Base-by-base conservation (phyloP, 1,140 invertebrate genomes). In the Drosophila elegans region DNA sequence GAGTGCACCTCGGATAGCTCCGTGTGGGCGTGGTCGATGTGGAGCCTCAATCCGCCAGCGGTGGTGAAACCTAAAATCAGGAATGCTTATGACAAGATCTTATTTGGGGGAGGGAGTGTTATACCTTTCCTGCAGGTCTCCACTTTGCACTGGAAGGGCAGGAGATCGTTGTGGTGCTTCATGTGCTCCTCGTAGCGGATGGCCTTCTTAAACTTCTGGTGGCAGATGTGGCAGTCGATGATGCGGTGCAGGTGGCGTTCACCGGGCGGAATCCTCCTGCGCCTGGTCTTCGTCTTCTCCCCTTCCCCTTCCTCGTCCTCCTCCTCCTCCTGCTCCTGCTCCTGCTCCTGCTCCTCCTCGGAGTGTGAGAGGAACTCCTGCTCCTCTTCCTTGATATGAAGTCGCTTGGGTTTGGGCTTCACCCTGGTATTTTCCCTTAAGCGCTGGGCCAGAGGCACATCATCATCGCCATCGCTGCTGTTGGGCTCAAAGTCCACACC, bases 181-280 rank as follows among this genome's bases (percentile, higher is more conserved):
- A 92, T 92, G 45, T 92, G 91, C 54, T 91, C 88, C 71, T 91
- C 78, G 41, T 91, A 92, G 12, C 81, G 76, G 9, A 91, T 88
- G 6, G 84, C 69, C 38, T 92, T 92, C 48, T 91, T 91, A 55
- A 92, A 92, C 16, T 90, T 92, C 34, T 92, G 85, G 21, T 92
- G 90, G 38, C 91, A 92, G 52, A 92, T 91, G 36, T 92, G 90
- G 3, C 91, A 92, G 27, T 91, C 90, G 27, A 91, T 91, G 13
- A 88, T 82, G 41, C 80, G 77, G 75, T 91, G 78, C 57, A 91
- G 57, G 27, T 90, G 76, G 0, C 84, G 67, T 34, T 91, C 81
- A 3, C 74, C 74, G 1, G 77, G 63, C 2, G 84, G 79, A 7
- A 91, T 78, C 3, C 81, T 55, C 13, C 74, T 72, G 6, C 81